phyloP scores from a whole-genome alignment of 2,797 vertebrate species.

The Cossypha niveicapilla region DNA sequence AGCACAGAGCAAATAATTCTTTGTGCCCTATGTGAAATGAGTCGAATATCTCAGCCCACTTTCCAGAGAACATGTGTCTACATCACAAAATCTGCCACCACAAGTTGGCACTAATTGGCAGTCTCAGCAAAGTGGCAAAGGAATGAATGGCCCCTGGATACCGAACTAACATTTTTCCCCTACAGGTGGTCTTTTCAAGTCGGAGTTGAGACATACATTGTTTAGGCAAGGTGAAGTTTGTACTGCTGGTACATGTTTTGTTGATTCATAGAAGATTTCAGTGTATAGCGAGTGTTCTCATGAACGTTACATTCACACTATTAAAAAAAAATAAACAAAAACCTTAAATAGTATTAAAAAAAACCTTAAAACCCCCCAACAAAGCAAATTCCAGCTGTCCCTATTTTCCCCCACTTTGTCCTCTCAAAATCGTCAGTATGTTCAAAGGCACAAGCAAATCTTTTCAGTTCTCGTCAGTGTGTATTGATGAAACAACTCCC shows the following conservation, averaged over 20 bases:
- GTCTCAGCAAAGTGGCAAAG: conserved; percentile 71
- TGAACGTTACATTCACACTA: conserved; percentile 23
- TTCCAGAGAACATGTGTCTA: conserved; percentile 73
- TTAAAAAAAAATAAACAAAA: conserved; percentile 59
- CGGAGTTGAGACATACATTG: conserved; percentile 65
- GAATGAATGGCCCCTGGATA: conserved; percentile 72
- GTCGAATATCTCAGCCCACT: conserved; percentile 71
- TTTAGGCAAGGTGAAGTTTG: conserved; percentile 68
- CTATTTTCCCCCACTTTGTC: neutral
- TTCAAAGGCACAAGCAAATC: conserved; percentile 26
- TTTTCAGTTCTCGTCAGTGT: conserved; percentile 19
- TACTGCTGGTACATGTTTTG: conserved; percentile 61
- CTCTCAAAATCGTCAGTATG: neutral
- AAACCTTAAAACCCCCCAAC: neutral
- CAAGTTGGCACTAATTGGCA: conserved; percentile 76
- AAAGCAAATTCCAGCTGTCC: conserved; percentile 60
- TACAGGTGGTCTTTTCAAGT: conserved; percentile 76
- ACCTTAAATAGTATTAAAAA: conserved; percentile 38
- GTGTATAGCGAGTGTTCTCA: neutral
- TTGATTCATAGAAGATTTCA: conserved; percentile 51
- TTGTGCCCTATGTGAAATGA: conserved; percentile 69
- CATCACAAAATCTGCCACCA: conserved; percentile 75
- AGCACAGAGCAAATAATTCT: conserved; percentile 73
- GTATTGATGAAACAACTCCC: conserved; percentile 43
- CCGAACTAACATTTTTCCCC: conserved; percentile 73